A percentile compares a stretch with the other conserved stretches of the same genome.
Conservation (phyloP, 2,113 vertebrate genomes). For the Gambusia affinis region DNA sequence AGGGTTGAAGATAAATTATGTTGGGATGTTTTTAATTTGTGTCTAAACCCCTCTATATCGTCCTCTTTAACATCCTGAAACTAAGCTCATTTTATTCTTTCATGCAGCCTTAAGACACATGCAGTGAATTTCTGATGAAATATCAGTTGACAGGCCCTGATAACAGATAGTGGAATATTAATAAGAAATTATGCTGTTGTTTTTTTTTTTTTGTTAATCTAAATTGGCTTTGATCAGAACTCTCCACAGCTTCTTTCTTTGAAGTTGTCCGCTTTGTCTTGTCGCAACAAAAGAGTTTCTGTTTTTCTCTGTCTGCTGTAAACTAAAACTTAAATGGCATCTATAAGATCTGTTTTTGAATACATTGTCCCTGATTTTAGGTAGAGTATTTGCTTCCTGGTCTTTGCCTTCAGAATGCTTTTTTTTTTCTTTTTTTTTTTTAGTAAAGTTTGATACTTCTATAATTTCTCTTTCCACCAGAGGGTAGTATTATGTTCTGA, state of each 20-base stretch:
- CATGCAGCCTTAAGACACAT: background rate
- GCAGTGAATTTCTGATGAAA: slow-evolving; percentile 46
- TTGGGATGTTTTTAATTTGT: background rate
- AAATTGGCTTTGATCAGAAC: slow-evolving; percentile 34
- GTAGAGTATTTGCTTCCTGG: too few species aligned
- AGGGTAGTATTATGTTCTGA: too few species aligned
- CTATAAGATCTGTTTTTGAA: background rate
- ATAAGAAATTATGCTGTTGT: slow-evolving; percentile 49
- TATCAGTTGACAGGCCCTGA: slow-evolving; percentile 7
- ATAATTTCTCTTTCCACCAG: too few species aligned
- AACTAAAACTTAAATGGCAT: background rate
- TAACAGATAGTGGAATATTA: slow-evolving; percentile 18
- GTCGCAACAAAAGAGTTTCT: slow-evolving; percentile 30
- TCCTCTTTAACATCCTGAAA: background rate
- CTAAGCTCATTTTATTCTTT: background rate
- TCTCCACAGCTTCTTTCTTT: slow-evolving; percentile 9
- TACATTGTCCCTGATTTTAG: background rate
- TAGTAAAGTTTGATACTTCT: too few species aligned
- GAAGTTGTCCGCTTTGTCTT: slow-evolving; percentile 10
- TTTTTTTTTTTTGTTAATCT: slow-evolving; percentile 39
- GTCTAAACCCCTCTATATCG: background rate
- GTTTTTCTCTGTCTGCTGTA: background rate
- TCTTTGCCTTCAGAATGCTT: too few species aligned
- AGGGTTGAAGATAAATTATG: background rate
- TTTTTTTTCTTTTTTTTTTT: too few species aligned